These are phyloP conservation scores for Patella depressa DNA, from an alignment of 2,888 invertebrate genomes.

Conservation along the genomic window DNA sequence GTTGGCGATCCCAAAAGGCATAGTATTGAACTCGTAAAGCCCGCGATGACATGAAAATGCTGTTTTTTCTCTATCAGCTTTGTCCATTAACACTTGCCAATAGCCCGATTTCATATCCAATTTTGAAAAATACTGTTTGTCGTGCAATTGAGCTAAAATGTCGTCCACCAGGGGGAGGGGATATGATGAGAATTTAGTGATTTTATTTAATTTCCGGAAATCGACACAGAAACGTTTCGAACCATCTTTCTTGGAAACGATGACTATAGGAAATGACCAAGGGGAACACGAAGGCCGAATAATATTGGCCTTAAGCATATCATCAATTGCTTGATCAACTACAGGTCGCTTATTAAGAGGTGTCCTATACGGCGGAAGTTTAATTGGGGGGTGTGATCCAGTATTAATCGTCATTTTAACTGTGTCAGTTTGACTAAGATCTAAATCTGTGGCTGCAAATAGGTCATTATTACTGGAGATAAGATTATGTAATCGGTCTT, in stretches of 20 bases:
- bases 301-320: no score
- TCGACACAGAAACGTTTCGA: not conserved
- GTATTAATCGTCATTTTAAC: no score
- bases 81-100: slow-evolving; percentile 35
- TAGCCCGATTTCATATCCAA: slow-evolving; percentile 31
- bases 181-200: slow-evolving; percentile 29
- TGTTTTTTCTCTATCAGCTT: no score
- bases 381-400: no score
- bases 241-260: not conserved
- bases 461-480: no score
- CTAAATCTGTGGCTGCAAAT: no score
- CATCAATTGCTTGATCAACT: no score
- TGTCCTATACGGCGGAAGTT: no score
- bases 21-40: slow-evolving; percentile 12
- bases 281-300: no score
- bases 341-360: no score
- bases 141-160: slow-evolving; percentile 18
- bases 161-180: slow-evolving; percentile 36
- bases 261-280: not conserved
- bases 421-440: no score
- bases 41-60: slow-evolving; percentile 31
- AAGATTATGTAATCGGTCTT: no score
- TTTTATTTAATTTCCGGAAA: slow-evolving; percentile 23
- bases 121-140: slow-evolving; percentile 23
- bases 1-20: slow-evolving; percentile 32